A percentile compares a stretch with the other conserved stretches of the same genome.
Conservation (phyloP, 2,797 vertebrate species). For the Morus bassanus region DNA sequence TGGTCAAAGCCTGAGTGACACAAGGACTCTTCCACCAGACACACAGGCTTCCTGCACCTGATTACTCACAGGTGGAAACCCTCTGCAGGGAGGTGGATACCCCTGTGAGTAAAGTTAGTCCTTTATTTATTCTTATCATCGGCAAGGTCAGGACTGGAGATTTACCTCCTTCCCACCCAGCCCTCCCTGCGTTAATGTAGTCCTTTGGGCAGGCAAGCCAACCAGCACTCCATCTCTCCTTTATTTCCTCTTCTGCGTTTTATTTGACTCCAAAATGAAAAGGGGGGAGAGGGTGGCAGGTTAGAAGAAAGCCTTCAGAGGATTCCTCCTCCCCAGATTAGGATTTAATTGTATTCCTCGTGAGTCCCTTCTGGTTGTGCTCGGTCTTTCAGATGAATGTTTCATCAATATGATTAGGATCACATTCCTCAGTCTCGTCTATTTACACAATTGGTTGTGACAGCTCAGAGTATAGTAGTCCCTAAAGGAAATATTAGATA, state of each 20-base stretch:
- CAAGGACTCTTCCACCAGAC: not conserved
- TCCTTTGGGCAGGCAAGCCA: not conserved
- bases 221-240: not conserved
- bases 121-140: not conserved
- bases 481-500: slow-evolving; percentile 72
- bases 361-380: slow-evolving; percentile 60
- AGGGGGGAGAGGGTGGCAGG: rapidly evolving
- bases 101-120: not conserved
- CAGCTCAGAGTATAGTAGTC: slow-evolving; percentile 72
- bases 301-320: slow-evolving; percentile 24
- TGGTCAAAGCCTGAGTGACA: not conserved
- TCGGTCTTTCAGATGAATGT: slow-evolving; percentile 66
- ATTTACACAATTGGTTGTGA: slow-evolving; percentile 73
- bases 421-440: slow-evolving; percentile 65
- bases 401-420: slow-evolving; percentile 75
- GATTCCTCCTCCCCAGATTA: slow-evolving; percentile 44
- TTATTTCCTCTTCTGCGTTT: not conserved
- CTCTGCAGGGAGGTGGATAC: not conserved
- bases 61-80: not conserved
- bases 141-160: not conserved
- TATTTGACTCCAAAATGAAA: not conserved
- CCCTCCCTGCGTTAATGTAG: not conserved
- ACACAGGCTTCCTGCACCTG: not conserved
- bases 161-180: not conserved
- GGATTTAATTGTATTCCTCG: slow-evolving; percentile 70